Percentiles rank a stretch among this genome's conserved stretches.
phyloP scores from a whole-genome alignment of 2,113 vertebrate species.

The Puma concolor region DNA sequence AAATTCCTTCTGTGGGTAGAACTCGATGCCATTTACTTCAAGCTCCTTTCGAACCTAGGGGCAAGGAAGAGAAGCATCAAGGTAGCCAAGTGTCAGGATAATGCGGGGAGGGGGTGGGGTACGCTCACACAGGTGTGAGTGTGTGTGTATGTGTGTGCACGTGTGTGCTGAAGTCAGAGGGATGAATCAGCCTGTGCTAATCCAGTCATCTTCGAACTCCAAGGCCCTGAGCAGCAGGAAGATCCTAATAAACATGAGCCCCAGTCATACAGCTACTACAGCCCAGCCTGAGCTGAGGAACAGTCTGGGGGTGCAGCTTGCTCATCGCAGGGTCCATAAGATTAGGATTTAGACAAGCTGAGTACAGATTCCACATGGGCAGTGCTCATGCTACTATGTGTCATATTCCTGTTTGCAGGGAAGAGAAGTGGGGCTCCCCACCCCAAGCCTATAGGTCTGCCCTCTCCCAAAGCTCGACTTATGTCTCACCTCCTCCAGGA shows the following conservation, averaged over 20 bases:
- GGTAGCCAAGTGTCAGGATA: neutral
- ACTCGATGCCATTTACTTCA: conserved; percentile 94
- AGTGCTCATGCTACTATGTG: neutral
- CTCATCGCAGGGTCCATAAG: neutral
- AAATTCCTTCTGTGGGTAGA: conserved; percentile 98
- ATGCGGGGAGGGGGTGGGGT: neutral
- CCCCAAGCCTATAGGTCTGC: neutral
- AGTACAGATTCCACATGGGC: neutral
- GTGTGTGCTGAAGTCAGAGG: neutral
- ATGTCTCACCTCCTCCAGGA: conserved; percentile 5
- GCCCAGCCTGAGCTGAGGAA: neutral
- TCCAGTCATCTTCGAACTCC: neutral
- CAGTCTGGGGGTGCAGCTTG: too few species aligned
- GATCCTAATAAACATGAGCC: neutral
- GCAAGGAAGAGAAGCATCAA: conserved; percentile 57
- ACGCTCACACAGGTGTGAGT: too few species aligned
- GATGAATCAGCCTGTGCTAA: neutral
- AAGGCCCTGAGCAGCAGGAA: neutral
- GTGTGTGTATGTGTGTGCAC: accelerated
- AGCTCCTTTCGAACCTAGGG: conserved; percentile 96
- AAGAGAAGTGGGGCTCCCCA: neutral
- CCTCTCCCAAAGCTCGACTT: neutral
- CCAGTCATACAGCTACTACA: too few species aligned
- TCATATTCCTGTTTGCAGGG: neutral
- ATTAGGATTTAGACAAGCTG: neutral